Evolutionary conservation across 1,140 invertebrate genomes (phyloP).

Genomic region (Tetramorium parvispinum): DNA sequence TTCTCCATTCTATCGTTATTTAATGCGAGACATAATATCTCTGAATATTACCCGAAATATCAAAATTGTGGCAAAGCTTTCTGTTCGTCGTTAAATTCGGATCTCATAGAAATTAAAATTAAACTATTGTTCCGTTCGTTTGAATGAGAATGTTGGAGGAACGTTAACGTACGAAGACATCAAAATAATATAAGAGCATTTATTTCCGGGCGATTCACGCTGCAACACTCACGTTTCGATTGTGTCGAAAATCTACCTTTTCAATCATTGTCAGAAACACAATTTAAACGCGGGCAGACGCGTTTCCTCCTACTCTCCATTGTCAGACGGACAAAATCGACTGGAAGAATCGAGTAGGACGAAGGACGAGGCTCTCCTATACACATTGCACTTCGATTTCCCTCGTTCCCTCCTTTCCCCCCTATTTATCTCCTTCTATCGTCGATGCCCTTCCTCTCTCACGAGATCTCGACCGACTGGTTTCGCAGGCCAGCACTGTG

Average conservation of each 20-base stretch:
- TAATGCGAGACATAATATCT: not conserved
- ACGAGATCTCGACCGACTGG: conserved; percentile 54
- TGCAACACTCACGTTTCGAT: not conserved
- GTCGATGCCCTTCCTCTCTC: not conserved
- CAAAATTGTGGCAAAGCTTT: not conserved
- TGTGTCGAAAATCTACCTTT: conserved; percentile 53
- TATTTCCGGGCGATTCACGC: not conserved
- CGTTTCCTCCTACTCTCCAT: conserved; percentile 23
- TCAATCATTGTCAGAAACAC: conserved; percentile 59
- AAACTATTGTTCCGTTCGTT: not conserved
- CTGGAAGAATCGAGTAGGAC: conserved; percentile 57
- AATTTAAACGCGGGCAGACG: conserved; percentile 46
- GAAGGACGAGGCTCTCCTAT: conserved; percentile 3
- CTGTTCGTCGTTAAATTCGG: not conserved
- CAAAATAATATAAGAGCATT: conserved; percentile 5
- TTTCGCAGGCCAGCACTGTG: conserved; percentile 45
- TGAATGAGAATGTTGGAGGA: not conserved
- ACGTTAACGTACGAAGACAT: not conserved
- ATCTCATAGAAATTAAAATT: conserved; percentile 5
- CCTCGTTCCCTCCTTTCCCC: not conserved
- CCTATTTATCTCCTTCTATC: not conserved
- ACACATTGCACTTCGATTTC: conserved; percentile 12
- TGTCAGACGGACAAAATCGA: conserved; percentile 53
- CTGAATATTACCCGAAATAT: not conserved
- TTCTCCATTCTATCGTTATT: not conserved